Evolutionary conservation across 2,113 vertebrate genomes (phyloP).

Genomic region (Oophaga pumilio): DNA sequence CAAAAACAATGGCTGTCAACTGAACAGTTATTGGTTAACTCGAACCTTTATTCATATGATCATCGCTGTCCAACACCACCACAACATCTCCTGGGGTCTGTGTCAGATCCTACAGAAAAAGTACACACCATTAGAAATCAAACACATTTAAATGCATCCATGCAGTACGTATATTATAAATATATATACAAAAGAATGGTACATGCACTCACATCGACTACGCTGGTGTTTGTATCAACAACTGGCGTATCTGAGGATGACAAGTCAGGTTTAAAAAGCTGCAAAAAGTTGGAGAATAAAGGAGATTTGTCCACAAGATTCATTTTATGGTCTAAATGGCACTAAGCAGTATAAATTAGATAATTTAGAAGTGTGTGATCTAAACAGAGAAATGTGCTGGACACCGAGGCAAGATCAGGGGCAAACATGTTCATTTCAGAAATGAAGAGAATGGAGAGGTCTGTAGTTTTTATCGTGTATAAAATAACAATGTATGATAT

Average conservation of each 20-base stretch:
- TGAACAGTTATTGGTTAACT: background rate
- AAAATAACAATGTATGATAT: too few species aligned
- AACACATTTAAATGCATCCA: too few species aligned
- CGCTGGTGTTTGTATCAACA: constrained; percentile 59
- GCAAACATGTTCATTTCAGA: too few species aligned
- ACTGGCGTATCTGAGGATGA: constrained; percentile 61
- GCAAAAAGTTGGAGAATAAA: constrained; percentile 56
- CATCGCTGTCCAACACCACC: background rate
- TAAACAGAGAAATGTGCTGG: too few species aligned
- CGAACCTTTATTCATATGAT: constrained; percentile 22
- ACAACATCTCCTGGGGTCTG: background rate
- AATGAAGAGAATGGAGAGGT: too few species aligned
- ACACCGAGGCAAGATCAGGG: too few species aligned
- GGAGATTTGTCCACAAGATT: background rate
- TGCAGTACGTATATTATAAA: background rate
- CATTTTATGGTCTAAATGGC: background rate
- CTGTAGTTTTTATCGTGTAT: too few species aligned
- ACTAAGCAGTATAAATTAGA: background rate
- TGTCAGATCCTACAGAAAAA: background rate
- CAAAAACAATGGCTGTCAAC: background rate
- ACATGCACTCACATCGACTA: constrained; percentile 63
- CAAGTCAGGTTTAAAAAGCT: constrained; percentile 65
- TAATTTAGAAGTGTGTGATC: too few species aligned
- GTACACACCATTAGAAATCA: background rate
- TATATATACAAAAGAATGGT: background rate